Conservation (phyloP, 1,140 invertebrate genomes). For the Cherax destructor region DNA sequence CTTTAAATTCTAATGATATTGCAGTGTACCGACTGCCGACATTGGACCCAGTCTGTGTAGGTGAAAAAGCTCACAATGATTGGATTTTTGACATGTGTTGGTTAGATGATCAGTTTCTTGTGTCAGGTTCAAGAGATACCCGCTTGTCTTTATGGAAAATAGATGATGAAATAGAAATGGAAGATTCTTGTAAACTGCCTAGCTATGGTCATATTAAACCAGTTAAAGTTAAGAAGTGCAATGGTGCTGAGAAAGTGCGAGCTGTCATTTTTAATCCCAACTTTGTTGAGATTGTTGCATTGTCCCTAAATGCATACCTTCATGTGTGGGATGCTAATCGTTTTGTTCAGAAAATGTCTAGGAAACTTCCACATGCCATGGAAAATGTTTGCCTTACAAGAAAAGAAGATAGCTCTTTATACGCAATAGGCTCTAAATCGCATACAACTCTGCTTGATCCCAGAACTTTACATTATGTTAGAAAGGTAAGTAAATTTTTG, state of each 20-base stretch:
- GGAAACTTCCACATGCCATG: conserved; percentile 90
- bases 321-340: conserved; percentile 94
- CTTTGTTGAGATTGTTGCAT: conserved; percentile 91
- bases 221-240: conserved; percentile 66
- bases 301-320: conserved; percentile 91
- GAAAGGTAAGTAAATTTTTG: conserved; percentile 77
- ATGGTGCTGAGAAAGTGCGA: conserved; percentile 82
- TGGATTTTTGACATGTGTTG: conserved; percentile 97
- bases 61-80: conserved; percentile 92
- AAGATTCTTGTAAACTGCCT: conserved; percentile 7
- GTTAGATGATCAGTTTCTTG: conserved; percentile 96
- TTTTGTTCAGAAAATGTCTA: conserved; percentile 88
- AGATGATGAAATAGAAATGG: conserved; percentile 61
- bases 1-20: conserved; percentile 93
- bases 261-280: conserved; percentile 91
- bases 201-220: conserved; percentile 64
- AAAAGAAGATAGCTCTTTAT: conserved; percentile 85
- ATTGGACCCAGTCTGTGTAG: conserved; percentile 95
- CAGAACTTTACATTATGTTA: conserved; percentile 86
- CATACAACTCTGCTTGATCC: conserved; percentile 93
- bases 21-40: conserved; percentile 95
- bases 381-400: conserved; percentile 95
- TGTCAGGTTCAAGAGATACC: conserved; percentile 94
- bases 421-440: conserved; percentile 94
- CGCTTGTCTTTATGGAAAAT: conserved; percentile 78